Conservation (phyloP, 2,888 invertebrate genomes). For the Mantis religiosa region DNA sequence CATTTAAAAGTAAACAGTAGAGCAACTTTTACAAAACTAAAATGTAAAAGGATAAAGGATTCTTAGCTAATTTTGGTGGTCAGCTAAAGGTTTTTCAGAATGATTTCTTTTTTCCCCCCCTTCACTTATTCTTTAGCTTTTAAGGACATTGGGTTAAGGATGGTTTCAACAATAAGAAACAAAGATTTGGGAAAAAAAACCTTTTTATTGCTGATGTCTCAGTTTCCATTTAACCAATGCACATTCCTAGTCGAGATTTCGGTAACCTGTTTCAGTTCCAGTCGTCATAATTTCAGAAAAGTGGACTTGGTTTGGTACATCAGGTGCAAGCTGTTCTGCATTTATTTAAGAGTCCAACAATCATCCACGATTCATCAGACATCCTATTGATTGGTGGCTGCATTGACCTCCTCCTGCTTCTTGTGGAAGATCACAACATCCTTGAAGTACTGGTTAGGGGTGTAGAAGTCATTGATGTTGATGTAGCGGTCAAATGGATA, state of each 20-base stretch:
- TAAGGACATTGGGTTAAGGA: too few relatives aligned
- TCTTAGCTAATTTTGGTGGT: too few relatives aligned
- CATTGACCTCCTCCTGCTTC: constrained; percentile 25
- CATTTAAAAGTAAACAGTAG: too few relatives aligned
- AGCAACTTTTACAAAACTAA: too few relatives aligned
- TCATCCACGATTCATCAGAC: background rate
- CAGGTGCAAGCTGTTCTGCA: background rate
- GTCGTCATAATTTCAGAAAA: background rate
- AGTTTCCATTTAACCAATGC: too few relatives aligned
- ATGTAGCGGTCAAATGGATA: constrained; percentile 59
- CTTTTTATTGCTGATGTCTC: too few relatives aligned
- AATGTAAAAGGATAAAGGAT: too few relatives aligned
- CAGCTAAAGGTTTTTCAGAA: too few relatives aligned
- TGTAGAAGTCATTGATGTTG: constrained; percentile 39
- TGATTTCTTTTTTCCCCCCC: too few relatives aligned
- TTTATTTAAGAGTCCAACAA: background rate
- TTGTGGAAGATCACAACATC: constrained; percentile 60
- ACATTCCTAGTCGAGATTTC: background rate
- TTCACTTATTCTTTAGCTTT: too few relatives aligned
- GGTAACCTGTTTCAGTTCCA: background rate
- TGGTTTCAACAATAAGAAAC: too few relatives aligned
- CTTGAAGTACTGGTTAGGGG: constrained; percentile 58
- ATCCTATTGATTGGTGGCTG: constrained; percentile 39
- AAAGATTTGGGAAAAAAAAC: too few relatives aligned
- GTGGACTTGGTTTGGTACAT: background rate